phyloP scores from a whole-genome alignment of 1,140 invertebrate genomes.

The Micrasema minimum region DNA sequence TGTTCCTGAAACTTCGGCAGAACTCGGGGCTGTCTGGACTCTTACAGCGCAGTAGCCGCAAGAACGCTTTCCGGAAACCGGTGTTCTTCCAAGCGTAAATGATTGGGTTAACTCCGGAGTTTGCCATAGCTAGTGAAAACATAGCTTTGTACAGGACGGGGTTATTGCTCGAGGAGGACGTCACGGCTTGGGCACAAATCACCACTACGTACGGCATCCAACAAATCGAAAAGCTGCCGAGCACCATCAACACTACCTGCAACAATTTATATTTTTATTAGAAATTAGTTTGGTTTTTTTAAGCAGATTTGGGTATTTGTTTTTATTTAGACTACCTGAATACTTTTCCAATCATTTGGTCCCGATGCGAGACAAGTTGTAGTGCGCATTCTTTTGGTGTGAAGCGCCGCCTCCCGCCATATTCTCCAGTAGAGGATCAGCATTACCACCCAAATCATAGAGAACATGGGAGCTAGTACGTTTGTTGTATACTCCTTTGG shows the following conservation, averaged over 20 bases:
- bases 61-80: constrained; percentile 76
- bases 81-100: constrained; percentile 86
- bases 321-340: constrained; percentile 65
- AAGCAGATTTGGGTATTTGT: no score
- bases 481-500: constrained; percentile 72
- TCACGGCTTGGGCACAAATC: constrained; percentile 70
- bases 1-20: constrained; percentile 54
- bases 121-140: constrained; percentile 77
- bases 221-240: constrained; percentile 79
- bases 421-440: constrained; percentile 79
- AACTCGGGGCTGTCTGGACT: constrained; percentile 67
- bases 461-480: constrained; percentile 75
- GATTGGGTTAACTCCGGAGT: constrained; percentile 81
- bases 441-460: constrained; percentile 77
- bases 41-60: constrained; percentile 72
- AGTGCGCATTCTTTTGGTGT: constrained; percentile 72
- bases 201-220: constrained; percentile 81
- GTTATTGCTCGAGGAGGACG: constrained; percentile 61
- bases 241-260: constrained; percentile 77
- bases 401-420: constrained; percentile 75
- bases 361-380: constrained; percentile 65
- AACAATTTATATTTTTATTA: no score
- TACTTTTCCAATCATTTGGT: constrained; percentile 75
- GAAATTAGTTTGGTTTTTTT: no score
- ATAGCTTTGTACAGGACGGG: constrained; percentile 73